Conservation (phyloP, 1,140 invertebrate species). For the Schlechtendalia chinensis region DNA sequence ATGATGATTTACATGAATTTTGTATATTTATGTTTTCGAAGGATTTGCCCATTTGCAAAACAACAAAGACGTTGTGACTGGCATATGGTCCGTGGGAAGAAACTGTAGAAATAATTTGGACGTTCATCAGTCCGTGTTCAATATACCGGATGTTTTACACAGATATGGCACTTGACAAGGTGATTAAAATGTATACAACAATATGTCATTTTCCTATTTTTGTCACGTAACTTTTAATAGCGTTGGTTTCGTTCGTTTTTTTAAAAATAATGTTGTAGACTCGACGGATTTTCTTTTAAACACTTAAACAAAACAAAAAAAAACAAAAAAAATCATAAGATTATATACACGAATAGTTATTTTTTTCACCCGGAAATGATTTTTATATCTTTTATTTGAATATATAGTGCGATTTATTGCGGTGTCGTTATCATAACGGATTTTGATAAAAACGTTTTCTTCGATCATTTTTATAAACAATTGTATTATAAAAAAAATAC, state of each 20-base stretch:
- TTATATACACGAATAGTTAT: no score
- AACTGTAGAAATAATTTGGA: slow-evolving; percentile 10
- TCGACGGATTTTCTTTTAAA: no score
- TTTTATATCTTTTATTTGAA: neutral
- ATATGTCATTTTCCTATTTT: neutral
- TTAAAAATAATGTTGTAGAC: neutral
- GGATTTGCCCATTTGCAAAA: neutral
- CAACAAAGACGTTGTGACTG: slow-evolving; percentile 3
- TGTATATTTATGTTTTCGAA: neutral
- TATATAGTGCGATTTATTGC: neutral
- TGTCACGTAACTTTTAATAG: neutral
- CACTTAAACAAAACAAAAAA: no score
- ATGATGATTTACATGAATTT: no score
- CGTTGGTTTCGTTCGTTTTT: neutral
- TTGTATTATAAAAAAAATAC: neutral
- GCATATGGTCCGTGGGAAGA: slow-evolving; percentile 27
- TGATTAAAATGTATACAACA: neutral
- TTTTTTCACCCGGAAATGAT: neutral
- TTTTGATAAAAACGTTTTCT: neutral
- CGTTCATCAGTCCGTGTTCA: slow-evolving; percentile 14
- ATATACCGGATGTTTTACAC: slow-evolving; percentile 30
- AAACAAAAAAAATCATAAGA: no score
- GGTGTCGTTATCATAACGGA: no score
- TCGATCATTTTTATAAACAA: no score
- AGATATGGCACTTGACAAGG: slow-evolving; percentile 1